A percentile compares a stretch with the other conserved stretches of the same genome.
Evolutionary conservation across 2,113 vertebrate genomes (phyloP).

Genomic region (Empidonax traillii): DNA sequence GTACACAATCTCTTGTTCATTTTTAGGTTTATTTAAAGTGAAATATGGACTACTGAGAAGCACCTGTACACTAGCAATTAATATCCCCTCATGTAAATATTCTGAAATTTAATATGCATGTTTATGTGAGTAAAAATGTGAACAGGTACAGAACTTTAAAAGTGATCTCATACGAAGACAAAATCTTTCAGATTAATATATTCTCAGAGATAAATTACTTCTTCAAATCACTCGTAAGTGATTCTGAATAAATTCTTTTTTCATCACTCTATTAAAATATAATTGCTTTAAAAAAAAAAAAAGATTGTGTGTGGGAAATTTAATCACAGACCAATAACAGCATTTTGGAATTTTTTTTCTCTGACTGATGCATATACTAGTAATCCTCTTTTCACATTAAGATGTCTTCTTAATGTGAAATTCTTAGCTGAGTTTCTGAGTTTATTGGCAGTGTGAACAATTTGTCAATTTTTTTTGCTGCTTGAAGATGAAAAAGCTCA

Average conservation of each 20-base stretch:
- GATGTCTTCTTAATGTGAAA: neutral
- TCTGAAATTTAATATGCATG: neutral
- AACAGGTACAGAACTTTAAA: neutral
- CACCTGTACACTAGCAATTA: neutral
- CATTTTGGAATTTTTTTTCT: neutral
- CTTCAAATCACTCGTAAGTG: neutral
- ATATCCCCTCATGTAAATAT: neutral
- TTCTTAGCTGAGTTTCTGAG: neutral
- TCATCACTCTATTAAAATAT: neutral
- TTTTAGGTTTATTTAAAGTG: neutral
- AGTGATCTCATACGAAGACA: neutral
- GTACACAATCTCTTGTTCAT: neutral
- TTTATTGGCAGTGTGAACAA: neutral
- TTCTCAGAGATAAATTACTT: neutral
- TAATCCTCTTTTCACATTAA: neutral
- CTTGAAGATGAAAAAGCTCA: neutral
- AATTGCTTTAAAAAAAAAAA: neutral
- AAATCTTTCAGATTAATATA: neutral
- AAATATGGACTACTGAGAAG: neutral
- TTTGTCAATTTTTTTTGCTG: neutral
- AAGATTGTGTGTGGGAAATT: neutral
- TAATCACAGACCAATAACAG: neutral
- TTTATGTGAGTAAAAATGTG: neutral
- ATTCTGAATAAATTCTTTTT: neutral
- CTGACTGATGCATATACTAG: neutral